Evolutionary conservation across 2,113 vertebrate genomes (phyloP).

Genomic region (Malurus melanocephalus): DNA sequence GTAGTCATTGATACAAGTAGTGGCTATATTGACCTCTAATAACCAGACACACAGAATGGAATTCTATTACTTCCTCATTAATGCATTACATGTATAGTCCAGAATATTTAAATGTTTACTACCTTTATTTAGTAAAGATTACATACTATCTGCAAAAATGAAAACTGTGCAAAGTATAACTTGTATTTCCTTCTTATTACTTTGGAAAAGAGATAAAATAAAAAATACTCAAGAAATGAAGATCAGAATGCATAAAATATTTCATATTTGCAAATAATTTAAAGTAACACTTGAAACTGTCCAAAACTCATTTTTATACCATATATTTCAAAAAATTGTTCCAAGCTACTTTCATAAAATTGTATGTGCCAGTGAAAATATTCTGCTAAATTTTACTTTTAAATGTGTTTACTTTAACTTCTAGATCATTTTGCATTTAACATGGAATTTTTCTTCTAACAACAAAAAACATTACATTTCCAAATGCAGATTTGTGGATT

Average conservation of each 20-base stretch:
- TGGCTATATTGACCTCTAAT: background rate
- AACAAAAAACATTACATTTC: background rate
- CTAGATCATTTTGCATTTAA: background rate
- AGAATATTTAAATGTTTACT: background rate
- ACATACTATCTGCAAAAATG: background rate
- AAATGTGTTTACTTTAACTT: background rate
- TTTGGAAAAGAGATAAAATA: background rate
- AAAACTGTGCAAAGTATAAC: background rate
- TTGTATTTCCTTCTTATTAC: background rate
- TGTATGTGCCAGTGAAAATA: background rate
- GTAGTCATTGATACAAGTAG: background rate
- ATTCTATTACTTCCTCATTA: background rate
- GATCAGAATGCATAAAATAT: background rate
- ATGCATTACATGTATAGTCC: background rate
- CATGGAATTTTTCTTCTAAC: background rate
- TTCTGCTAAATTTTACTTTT: conserved; percentile 3
- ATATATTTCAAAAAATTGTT: background rate
- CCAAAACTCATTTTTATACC: background rate
- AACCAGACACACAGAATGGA: background rate
- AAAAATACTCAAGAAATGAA: background rate
- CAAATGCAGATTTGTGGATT: background rate
- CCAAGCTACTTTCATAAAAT: background rate
- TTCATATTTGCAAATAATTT: background rate
- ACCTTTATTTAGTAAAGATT: background rate
- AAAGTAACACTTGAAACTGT: background rate